Percentiles rank a stretch among this genome's conserved stretches.
Conservation (phyloP, 2,888 invertebrate species). For the Itoplectis maculator region DNA sequence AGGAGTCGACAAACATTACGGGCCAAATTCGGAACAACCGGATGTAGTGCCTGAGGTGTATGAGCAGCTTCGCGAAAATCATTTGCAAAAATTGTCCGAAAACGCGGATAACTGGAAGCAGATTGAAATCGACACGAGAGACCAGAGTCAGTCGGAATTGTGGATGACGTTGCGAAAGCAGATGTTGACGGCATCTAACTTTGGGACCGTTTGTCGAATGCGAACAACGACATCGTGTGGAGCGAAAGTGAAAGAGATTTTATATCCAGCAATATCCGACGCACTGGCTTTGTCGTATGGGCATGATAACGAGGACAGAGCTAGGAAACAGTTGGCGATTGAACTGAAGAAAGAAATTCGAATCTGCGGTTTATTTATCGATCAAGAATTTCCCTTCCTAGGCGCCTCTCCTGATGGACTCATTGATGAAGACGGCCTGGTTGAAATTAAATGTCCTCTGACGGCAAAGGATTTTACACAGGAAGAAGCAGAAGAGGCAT, state of each 20-base stretch:
- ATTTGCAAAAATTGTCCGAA: too few species aligned
- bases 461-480: constrained; percentile 14
- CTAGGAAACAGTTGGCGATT: constrained; percentile 38
- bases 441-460: constrained; percentile 67
- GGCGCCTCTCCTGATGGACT: constrained; percentile 66
- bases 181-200: constrained; percentile 69
- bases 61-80: constrained; percentile 29
- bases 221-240: constrained; percentile 53
- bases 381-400: constrained; percentile 54
- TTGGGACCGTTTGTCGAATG: constrained; percentile 57
- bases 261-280: constrained; percentile 34
- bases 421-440: constrained; percentile 61
- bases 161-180: constrained; percentile 61
- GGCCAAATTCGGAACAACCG: constrained; percentile 60
- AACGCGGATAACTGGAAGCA: too few species aligned
- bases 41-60: constrained; percentile 55
- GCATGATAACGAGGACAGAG: constrained; percentile 61
- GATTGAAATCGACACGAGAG: constrained; percentile 61
- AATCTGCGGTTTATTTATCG: constrained; percentile 65
- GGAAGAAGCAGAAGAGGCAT: background rate
- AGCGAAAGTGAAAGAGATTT: constrained; percentile 53
- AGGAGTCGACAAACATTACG: constrained; percentile 61
- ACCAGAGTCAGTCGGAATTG: constrained; percentile 45
- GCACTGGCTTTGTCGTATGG: constrained; percentile 57
- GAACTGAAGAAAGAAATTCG: constrained; percentile 35